phyloP scores from a whole-genome alignment of 35 echinoderm and acorn worm species.

The Strongylocentrotus purpuratus region DNA sequence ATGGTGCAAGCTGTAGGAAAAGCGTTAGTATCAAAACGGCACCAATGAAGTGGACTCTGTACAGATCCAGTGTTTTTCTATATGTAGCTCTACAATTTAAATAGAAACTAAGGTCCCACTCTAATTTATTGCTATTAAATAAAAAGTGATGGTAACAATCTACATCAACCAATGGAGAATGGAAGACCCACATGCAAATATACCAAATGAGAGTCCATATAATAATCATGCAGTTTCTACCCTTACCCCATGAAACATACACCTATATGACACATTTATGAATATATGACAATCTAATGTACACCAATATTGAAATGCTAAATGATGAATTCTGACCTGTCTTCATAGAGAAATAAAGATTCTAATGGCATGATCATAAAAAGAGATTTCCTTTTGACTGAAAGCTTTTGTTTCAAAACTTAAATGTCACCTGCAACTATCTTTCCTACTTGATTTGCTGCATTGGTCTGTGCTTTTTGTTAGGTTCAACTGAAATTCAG shows the following conservation, averaged over 20 bases:
- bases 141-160: neutral
- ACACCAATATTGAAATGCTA: neutral
- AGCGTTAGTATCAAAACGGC: neutral
- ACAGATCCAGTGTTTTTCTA: neutral
- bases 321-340: neutral
- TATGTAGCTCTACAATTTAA: neutral
- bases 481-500: neutral
- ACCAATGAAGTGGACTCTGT: neutral
- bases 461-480: neutral
- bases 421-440: too few relatives aligned
- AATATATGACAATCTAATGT: neutral
- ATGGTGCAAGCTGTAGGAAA: constrained; percentile 8
- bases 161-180: neutral
- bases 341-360: neutral
- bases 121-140: neutral
- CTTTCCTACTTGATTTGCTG: neutral
- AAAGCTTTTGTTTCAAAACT: neutral
- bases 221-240: neutral
- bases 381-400: neutral
- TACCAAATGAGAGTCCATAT: neutral
- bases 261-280: neutral
- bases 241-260: neutral
- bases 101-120: too few relatives aligned
- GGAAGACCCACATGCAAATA: neutral
- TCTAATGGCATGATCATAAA: too few relatives aligned